Conservation (phyloP, 2,113 vertebrate genomes). For the Eublepharis macularius region DNA sequence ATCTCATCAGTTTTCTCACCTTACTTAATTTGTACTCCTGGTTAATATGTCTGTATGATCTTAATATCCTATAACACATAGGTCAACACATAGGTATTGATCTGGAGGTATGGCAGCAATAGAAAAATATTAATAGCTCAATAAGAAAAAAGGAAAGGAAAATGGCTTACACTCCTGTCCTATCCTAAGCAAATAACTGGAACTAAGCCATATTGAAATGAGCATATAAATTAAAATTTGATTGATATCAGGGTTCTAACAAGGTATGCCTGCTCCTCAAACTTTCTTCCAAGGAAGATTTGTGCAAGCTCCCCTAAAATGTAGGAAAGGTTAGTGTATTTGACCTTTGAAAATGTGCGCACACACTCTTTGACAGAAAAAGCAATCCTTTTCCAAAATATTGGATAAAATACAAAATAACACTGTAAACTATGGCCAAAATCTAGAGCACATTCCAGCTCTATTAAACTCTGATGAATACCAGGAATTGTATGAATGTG, state of each 20-base stretch:
- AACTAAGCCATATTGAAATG: not conserved
- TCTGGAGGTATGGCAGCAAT: too few relatives aligned
- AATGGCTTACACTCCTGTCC: not conserved
- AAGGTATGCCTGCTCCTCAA: not conserved
- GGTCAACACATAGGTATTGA: not conserved
- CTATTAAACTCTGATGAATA: not conserved
- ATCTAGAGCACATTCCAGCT: not conserved
- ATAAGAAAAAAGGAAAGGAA: not conserved
- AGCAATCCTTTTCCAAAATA: not conserved
- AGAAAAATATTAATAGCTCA: not conserved
- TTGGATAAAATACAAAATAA: not conserved
- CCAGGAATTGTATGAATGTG: too few relatives aligned
- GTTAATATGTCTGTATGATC: not conserved
- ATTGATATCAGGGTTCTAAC: not conserved
- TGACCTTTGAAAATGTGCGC: not conserved
- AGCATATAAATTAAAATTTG: not conserved
- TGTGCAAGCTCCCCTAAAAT: not conserved
- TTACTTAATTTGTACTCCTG: not conserved
- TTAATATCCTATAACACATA: not conserved
- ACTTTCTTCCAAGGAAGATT: not conserved
- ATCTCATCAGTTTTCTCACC: not conserved
- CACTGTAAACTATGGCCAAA: not conserved
- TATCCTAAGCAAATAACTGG: not conserved
- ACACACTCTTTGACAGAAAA: not conserved
- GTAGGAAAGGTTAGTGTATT: not conserved